A percentile compares a stretch with the other conserved stretches of the same genome.
Conservation (phyloP, 2,113 vertebrate species). For the Chelonoidis abingdonii region DNA sequence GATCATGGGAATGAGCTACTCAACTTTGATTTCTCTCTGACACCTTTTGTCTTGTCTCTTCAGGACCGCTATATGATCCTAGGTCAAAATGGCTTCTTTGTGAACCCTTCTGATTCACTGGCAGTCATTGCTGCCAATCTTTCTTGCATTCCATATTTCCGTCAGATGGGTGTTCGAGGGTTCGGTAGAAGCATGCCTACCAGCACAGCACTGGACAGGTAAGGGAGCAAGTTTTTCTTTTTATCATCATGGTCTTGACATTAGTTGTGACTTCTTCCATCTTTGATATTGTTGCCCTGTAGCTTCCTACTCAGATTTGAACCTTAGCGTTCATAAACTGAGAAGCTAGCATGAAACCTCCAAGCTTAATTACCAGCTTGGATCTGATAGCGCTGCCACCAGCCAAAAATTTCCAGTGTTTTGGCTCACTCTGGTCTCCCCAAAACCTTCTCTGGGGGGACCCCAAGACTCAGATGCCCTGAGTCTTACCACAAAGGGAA, state of each 20-base stretch:
- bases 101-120: conserved; percentile 95
- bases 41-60: conserved; percentile 35
- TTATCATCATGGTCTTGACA: neutral
- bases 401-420: too few species aligned
- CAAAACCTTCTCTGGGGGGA: too few species aligned
- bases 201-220: conserved; percentile 96
- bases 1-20: neutral
- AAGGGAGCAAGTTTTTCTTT: conserved; percentile 45
- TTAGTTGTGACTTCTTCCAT: neutral
- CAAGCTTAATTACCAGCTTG: too few species aligned
- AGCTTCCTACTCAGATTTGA: too few species aligned
- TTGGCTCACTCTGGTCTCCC: too few species aligned
- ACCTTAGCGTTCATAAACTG: too few species aligned
- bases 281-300: neutral
- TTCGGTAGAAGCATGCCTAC: conserved; percentile 97
- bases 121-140: conserved; percentile 97
- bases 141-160: conserved; percentile 94
- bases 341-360: too few species aligned
- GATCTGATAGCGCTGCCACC: too few species aligned
- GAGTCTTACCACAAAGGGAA: too few species aligned
- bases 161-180: conserved; percentile 91
- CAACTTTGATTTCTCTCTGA: neutral
- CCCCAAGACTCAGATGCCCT: too few species aligned
- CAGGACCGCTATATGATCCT: conserved; percentile 99
- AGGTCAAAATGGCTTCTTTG: conserved; percentile 96